phyloP scores from a whole-genome alignment of 1,140 invertebrate genomes.

The Caerostris darwini region DNA sequence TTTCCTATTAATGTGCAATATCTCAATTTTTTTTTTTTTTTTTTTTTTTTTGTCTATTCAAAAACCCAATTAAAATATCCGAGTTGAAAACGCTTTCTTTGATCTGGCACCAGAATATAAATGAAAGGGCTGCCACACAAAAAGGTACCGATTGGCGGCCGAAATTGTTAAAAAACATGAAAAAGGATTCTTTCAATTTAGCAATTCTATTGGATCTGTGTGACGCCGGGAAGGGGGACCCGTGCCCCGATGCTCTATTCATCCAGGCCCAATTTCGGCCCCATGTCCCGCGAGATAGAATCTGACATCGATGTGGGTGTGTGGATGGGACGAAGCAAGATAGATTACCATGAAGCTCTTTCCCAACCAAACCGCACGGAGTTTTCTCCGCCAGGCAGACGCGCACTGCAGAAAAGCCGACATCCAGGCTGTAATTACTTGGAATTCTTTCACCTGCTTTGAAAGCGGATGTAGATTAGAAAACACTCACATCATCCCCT shows the following conservation, averaged over 20 bases:
- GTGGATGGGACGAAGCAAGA: background rate
- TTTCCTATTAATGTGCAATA: background rate
- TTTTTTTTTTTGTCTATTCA: background rate
- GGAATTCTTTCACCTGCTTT: constrained; percentile 36
- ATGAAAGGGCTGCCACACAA: constrained; percentile 11
- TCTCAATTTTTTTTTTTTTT: background rate
- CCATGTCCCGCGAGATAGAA: constrained; percentile 34
- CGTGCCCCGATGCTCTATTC: constrained; percentile 21
- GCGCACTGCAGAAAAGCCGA: constrained; percentile 2
- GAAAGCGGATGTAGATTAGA: constrained; percentile 32
- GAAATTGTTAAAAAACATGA: constrained; percentile 42
- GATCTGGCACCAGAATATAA: background rate
- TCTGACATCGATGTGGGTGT: constrained; percentile 1
- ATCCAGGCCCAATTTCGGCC: constrained; percentile 25
- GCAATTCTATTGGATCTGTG: constrained; percentile 38
- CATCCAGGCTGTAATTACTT: constrained; percentile 12
- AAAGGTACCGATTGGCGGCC: background rate
- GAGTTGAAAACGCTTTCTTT: background rate
- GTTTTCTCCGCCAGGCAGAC: background rate
- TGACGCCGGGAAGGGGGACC: constrained; percentile 16
- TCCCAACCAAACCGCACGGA: background rate
- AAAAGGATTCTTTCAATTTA: constrained; percentile 35
- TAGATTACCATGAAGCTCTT: constrained; percentile 10
- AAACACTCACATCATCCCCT: background rate
- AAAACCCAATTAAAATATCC: constrained; percentile 21